A percentile compares a stretch with the other conserved stretches of the same genome.
Evolutionary conservation across 2,113 vertebrate genomes (phyloP).

Genomic region (Suncus etruscus): DNA sequence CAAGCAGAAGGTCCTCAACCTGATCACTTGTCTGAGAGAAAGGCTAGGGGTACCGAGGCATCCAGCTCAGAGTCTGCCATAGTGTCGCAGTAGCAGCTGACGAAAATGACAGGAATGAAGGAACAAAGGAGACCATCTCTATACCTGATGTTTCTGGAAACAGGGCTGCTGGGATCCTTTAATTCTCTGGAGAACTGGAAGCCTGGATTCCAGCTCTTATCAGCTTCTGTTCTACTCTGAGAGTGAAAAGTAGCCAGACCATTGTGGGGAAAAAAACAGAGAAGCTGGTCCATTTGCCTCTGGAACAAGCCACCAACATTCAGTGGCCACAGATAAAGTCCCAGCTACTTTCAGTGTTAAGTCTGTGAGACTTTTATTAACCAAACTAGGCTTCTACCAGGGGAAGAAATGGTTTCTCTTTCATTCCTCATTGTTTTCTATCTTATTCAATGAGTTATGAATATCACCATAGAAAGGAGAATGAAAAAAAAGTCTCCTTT

Average conservation of each 20-base stretch:
- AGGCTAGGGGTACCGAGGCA: background rate
- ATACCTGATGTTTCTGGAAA: background rate
- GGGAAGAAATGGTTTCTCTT: background rate
- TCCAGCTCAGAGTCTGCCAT: background rate
- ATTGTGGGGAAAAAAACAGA: background rate
- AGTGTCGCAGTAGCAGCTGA: background rate
- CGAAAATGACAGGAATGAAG: background rate
- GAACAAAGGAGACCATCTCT: constrained; percentile 5
- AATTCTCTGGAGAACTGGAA: constrained; percentile 1
- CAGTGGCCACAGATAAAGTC: background rate
- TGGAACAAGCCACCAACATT: background rate
- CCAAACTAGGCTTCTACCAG: constrained; percentile 33
- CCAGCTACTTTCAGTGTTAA: constrained; percentile 25
- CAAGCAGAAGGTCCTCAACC: background rate
- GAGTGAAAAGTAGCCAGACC: background rate
- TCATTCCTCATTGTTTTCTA: constrained; percentile 22
- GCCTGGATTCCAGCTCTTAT: background rate
- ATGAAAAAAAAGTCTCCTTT: constrained; percentile 35
- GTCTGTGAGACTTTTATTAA: constrained; percentile 2
- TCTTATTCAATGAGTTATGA: constrained; percentile 53
- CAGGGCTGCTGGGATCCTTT: background rate
- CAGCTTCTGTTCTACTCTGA: background rate
- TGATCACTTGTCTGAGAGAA: constrained; percentile 1
- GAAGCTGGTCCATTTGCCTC: background rate
- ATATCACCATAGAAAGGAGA: constrained; percentile 3